Percentiles rank a stretch among this genome's conserved stretches.
Evolutionary conservation across 2,113 vertebrate genomes (phyloP).

Genomic region (Thymallus thymallus): DNA sequence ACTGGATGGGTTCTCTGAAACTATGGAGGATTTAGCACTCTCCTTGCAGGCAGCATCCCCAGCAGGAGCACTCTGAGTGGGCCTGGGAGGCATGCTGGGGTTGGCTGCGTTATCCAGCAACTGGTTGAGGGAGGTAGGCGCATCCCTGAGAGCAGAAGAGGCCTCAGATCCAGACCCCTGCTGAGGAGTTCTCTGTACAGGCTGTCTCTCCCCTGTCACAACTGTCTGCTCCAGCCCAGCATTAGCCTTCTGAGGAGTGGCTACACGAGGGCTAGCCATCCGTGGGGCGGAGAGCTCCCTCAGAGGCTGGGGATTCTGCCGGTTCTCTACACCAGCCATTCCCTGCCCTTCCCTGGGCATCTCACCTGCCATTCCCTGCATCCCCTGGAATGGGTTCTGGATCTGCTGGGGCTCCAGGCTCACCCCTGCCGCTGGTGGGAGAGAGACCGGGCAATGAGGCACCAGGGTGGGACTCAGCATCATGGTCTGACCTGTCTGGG

Average conservation of each 20-base stretch:
- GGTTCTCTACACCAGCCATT: constrained; percentile 72
- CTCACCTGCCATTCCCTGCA: constrained; percentile 72
- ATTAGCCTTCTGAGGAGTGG: constrained; percentile 76
- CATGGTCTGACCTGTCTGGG: constrained; percentile 77
- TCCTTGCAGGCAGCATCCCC: constrained; percentile 59
- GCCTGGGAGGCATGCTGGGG: constrained; percentile 78
- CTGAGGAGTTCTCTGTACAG: constrained; percentile 38
- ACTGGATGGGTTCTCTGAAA: constrained; percentile 51
- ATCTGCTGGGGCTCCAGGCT: constrained; percentile 67
- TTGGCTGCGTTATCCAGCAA: constrained; percentile 87
- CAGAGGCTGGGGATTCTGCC: constrained; percentile 67
- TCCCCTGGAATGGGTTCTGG: constrained; percentile 72
- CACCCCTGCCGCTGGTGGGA: constrained; percentile 68
- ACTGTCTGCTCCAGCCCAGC: constrained; percentile 75
- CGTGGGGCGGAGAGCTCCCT: constrained; percentile 78
- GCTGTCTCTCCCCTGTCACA: constrained; percentile 53
- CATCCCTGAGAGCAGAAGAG: constrained; percentile 81
- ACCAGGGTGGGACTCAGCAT: constrained; percentile 77
- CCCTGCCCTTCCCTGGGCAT: constrained; percentile 75
- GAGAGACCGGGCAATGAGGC: constrained; percentile 74
- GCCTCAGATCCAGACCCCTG: constrained; percentile 77
- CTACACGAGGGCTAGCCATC: constrained; percentile 71
- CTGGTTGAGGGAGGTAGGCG: constrained; percentile 91
- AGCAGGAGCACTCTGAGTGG: constrained; percentile 53
- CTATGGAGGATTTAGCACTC: constrained; percentile 47